Evolutionary conservation across 2,797 vertebrate genomes (phyloP), one percentile per base, ranked within the genome.

Genomic region (Bradypodion pumilum): DNA sequence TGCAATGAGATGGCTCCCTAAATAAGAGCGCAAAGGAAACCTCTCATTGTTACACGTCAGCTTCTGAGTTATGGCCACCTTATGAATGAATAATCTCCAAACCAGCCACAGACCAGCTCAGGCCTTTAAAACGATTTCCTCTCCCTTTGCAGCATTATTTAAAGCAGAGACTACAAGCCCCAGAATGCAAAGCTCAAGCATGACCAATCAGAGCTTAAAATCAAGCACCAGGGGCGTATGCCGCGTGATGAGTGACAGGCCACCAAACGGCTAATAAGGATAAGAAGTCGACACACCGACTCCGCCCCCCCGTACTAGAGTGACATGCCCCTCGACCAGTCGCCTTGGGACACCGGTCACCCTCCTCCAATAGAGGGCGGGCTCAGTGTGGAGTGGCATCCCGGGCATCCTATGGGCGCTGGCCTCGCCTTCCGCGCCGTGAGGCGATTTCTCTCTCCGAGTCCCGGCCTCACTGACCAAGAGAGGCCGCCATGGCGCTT

Each of bases 401-500:
- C 1, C 35, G 0, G 1, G 0, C 27, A 7, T 25, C 80, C 76
- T 12, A 72, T 80, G 27, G 2, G 8, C 7, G 3, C 12, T 23
- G 68, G 56, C 13, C 80, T 85, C 74, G 80, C 3, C 87, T 16
- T 8, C 15, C 19, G 16, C 0, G 16, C 40, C n/a, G 5, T 12
- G 19, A 5, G 9, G 69, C 40, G 63, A 35, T 32, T 32, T 8
- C 16, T 0, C 21, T 9, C 13, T 16, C n/a, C n/a, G n/a, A n/a
- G n/a, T n/a, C 3, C 59, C 44, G 2, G 3, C 19, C 70, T 62
- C 56, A 59, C 19, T 32, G 42, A 21, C 7, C 16, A 9, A 49
- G 21, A 49, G 21, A 10, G 1, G 8, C 27, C 60, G 86, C 82
- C 74, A 85, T 89, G 88, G 80, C 42, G 79, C 79, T 81, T 68